Evolutionary conservation across 2,888 invertebrate genomes (phyloP).

Genomic region (Poecilobothrus nobilitatus): DNA sequence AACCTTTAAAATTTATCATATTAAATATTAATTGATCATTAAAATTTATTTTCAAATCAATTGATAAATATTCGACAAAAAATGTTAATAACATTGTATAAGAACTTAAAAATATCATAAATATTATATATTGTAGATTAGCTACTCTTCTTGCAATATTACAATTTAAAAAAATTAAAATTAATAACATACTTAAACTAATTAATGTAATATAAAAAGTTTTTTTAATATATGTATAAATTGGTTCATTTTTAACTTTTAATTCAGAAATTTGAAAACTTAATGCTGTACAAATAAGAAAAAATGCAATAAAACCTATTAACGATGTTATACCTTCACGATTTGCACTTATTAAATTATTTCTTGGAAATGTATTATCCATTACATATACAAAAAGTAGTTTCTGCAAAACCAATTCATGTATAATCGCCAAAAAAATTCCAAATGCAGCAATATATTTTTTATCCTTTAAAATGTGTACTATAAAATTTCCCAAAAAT

Average conservation of each 20-base stretch:
- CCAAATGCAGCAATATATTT: conserved; percentile 27
- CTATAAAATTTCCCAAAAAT: conserved; percentile 54
- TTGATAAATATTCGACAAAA: conserved; percentile 11
- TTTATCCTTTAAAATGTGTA: not conserved
- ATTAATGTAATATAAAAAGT: not conserved
- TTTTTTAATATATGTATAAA: not conserved
- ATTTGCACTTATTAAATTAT: conserved; percentile 67
- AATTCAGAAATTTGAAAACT: not conserved
- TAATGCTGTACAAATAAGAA: conserved; percentile 56
- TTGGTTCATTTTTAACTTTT: not conserved
- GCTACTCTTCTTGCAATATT: not conserved
- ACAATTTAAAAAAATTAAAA: not conserved
- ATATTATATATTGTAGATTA: conserved; percentile 34
- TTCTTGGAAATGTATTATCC: conserved; percentile 47
- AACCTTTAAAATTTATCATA: conserved; percentile 70
- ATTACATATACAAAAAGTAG: conserved; percentile 68
- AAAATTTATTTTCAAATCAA: conserved; percentile 29
- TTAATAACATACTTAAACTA: not conserved
- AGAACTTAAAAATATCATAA: conserved; percentile 42
- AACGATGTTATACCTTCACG: conserved; percentile 83
- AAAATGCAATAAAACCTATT: conserved; percentile 76
- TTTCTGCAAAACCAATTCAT: conserved; percentile 56
- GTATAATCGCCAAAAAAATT: conserved; percentile 49
- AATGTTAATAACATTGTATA: conserved; percentile 18
- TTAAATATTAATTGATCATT: conserved; percentile 56